These are phyloP conservation scores for Drosophila orosa DNA, from an alignment of 1,140 invertebrate species.

Conservation along the genomic window DNA sequence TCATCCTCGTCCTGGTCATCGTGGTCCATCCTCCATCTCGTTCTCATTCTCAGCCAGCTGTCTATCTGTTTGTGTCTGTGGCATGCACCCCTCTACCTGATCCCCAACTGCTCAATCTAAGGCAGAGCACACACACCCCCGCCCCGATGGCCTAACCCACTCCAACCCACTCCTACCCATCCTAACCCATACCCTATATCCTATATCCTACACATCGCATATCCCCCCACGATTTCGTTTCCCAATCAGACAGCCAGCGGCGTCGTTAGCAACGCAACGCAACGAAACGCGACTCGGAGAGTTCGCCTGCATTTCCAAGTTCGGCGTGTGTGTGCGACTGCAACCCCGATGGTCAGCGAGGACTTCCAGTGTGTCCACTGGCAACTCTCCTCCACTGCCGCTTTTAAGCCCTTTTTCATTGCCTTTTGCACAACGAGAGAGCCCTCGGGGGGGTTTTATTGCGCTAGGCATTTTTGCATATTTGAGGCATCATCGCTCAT, in stretches of 20 bases:
- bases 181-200: not conserved
- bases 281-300: constrained; percentile 45
- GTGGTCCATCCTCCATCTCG: constrained; percentile 18
- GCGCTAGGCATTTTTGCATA: constrained; percentile 82
- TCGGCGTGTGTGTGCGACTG: constrained; percentile 53
- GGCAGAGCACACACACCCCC: constrained; percentile 2
- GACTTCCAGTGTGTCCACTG: constrained; percentile 10
- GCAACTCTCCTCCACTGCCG: constrained; percentile 15
- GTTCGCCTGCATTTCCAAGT: constrained; percentile 73
- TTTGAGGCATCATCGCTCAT: constrained; percentile 83
- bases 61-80: constrained; percentile 72
- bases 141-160: not conserved
- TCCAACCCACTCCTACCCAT: not conserved
- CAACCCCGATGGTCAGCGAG: constrained; percentile 50
- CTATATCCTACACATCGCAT: constrained; percentile 15
- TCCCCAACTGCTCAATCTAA: constrained; percentile 37
- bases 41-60: constrained; percentile 41
- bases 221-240: constrained; percentile 41
- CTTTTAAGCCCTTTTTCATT: constrained; percentile 77
- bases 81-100: constrained; percentile 64
- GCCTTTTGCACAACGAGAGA: constrained; percentile 34
- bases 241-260: constrained; percentile 65
- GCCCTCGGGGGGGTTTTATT: constrained; percentile 69
- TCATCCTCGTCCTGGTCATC: constrained; percentile 4
- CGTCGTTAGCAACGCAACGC: constrained; percentile 74